These are phyloP conservation scores for Plecotus auritus DNA, from an alignment of 2,113 vertebrate genomes.

Conservation along the genomic window DNA sequence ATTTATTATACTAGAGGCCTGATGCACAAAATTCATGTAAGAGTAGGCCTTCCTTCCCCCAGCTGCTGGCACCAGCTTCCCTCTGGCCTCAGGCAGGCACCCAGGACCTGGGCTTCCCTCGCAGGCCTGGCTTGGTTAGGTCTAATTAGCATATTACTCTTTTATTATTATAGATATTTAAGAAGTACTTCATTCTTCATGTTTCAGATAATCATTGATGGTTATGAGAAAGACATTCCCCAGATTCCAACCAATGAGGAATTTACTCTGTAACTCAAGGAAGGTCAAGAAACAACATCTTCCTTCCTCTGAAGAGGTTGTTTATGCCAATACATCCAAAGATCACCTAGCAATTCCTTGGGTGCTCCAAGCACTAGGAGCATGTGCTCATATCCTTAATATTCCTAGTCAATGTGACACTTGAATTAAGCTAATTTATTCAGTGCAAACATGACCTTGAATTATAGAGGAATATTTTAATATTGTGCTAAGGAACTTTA, in stretches of 20 bases:
- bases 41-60: too few species aligned
- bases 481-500: conserved; percentile 52
- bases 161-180: neutral
- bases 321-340: neutral
- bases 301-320: conserved; percentile 49
- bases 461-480: conserved; percentile 70
- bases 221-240: neutral
- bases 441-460: conserved; percentile 75
- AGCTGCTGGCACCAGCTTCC: too few species aligned
- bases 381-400: conserved; percentile 34
- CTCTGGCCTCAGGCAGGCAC: too few species aligned
- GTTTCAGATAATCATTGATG: neutral
- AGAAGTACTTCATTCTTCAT: neutral
- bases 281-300: neutral
- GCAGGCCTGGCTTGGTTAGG: too few species aligned
- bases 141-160: too few species aligned
- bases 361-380: conserved; percentile 22
- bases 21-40: too few species aligned
- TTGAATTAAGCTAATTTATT: conserved; percentile 75
- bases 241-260: neutral
- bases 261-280: neutral
- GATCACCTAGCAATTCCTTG: conserved; percentile 48
- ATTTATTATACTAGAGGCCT: neutral
- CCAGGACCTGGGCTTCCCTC: too few species aligned
- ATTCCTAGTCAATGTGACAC: conserved; percentile 66